phyloP scores from a whole-genome alignment of 2,113 vertebrate genomes.

The Cnemophilus loriae region DNA sequence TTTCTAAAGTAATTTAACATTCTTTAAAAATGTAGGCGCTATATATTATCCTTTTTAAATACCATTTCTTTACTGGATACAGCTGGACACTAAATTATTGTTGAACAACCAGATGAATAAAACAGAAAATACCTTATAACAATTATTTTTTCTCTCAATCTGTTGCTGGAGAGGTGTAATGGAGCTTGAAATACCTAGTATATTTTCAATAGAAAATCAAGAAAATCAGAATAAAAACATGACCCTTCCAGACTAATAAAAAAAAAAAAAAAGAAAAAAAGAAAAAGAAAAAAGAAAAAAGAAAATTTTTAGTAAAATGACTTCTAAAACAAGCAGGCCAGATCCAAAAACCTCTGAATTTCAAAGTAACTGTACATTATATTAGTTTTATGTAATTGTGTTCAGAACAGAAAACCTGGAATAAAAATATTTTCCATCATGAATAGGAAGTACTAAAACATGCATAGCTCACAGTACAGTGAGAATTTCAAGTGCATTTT shows the following conservation, averaged over 20 bases:
- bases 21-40: not conserved
- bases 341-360: not conserved
- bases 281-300: not conserved
- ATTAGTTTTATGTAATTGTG: not conserved
- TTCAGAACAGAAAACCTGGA: not conserved
- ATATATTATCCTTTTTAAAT: not conserved
- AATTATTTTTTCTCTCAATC: not conserved
- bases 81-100: conserved; percentile 6
- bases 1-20: not conserved
- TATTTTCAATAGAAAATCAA: not conserved
- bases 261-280: not conserved
- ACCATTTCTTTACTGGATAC: not conserved
- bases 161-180: not conserved
- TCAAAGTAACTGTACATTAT: not conserved
- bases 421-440: not conserved
- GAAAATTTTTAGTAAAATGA: not conserved
- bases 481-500: not conserved
- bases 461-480: not conserved
- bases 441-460: not conserved
- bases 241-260: fast-evolving
- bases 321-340: not conserved
- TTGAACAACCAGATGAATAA: not conserved
- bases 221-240: not conserved
- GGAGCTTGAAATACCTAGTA: not conserved
- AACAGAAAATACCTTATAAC: not conserved